Conservation (phyloP, 2,113 vertebrate genomes). For the Mystacornis crossleyi region DNA sequence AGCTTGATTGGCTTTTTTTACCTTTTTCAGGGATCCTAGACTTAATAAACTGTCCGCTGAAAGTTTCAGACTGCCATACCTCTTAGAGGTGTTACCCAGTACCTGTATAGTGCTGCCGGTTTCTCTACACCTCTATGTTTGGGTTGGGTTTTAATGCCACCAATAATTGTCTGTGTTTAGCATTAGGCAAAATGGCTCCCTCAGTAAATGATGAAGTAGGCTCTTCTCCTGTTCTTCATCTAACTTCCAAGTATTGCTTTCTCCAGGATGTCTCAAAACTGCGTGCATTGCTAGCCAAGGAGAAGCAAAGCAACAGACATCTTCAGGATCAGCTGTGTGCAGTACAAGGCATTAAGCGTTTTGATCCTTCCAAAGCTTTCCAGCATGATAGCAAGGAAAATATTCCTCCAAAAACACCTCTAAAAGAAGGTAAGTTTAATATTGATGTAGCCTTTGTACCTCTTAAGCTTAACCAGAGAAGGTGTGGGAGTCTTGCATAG, state of each 20-base stretch:
- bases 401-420: conserved; percentile 66
- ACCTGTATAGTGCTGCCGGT: background rate
- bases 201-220: background rate
- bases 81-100: background rate
- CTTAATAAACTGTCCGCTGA: background rate
- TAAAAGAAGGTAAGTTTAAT: conserved; percentile 80
- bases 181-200: background rate
- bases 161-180: background rate
- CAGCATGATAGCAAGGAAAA: conserved; percentile 90
- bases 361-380: conserved; percentile 92
- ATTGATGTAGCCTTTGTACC: background rate
- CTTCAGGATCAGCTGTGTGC: conserved; percentile 79
- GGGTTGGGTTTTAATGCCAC: background rate
- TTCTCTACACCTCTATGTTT: background rate
- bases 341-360: conserved; percentile 68
- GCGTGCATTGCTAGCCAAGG: conserved; percentile 77
- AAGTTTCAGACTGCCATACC: background rate
- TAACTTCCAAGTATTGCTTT: background rate
- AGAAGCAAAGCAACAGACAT: conserved; percentile 74
- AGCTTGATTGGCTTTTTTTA: background rate
- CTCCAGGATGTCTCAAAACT: conserved; percentile 86
- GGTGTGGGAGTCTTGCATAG: background rate
- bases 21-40: fast-evolving
- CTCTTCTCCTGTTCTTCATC: background rate
- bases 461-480: background rate